A percentile compares a stretch with the other conserved stretches of the same genome.
phyloP scores from a whole-genome alignment of 1,140 invertebrate species.

The Prorops nasuta region DNA sequence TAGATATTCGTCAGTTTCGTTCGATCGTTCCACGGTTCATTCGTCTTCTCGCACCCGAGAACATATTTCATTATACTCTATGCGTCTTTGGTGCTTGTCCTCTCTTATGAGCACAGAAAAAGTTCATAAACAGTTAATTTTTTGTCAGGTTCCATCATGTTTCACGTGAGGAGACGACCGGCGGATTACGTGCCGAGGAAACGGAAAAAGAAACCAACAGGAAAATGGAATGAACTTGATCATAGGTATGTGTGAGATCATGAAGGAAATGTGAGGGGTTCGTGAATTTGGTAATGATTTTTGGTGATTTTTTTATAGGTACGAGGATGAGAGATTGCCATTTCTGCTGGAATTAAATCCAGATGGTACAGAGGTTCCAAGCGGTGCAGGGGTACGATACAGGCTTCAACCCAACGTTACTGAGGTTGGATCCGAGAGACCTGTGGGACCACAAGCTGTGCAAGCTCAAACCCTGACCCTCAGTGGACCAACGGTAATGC shows the following conservation, averaged over 20 bases:
- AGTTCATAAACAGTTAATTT: no score
- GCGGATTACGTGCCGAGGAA: conserved; percentile 85
- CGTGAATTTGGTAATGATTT: no score
- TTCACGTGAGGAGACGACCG: conserved; percentile 85
- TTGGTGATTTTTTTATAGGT: conserved; percentile 18
- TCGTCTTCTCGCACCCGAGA: no score
- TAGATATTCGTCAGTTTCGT: no score
- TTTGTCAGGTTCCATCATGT: conserved; percentile 86
- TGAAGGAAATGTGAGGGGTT: conserved; percentile 26
- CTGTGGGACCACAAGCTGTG: conserved; percentile 54
- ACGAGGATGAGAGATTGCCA: conserved; percentile 62
- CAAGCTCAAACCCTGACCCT: conserved; percentile 56
- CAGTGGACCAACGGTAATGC: conserved; percentile 81
- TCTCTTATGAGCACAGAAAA: no score
- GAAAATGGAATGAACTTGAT: conserved; percentile 56
- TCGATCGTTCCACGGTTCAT: no score
- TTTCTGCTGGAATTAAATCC: conserved; percentile 65
- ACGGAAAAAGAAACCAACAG: conserved; percentile 84
- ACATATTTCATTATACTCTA: no score
- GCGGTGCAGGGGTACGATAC: conserved; percentile 59
- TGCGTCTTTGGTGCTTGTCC: no score
- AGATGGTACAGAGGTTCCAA: conserved; percentile 66
- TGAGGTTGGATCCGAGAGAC: conserved; percentile 69
- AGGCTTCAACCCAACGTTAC: conserved; percentile 69
- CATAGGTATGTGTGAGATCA: conserved; percentile 33